Base-by-base conservation (phyloP, 2,888 invertebrate species). In the Aphrophora alni region DNA sequence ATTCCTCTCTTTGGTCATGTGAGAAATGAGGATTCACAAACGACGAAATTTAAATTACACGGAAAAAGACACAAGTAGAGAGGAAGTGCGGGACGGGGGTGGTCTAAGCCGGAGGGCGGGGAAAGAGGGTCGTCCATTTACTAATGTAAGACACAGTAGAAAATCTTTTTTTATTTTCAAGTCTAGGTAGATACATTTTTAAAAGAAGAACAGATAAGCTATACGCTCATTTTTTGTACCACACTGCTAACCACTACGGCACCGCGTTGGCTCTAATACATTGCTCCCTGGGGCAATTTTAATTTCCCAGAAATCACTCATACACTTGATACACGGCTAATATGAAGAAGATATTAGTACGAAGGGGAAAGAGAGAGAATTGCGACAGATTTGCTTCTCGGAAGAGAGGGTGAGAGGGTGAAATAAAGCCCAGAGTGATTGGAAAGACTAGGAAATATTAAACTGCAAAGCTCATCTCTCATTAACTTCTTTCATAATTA, bases 301-400 rank as follows among this genome's bases (percentile, higher is more conserved):
- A 84, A 84, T 84, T 84, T 83, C 82, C 82, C 82, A 83, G 82
- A 84, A 84, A 84, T 84, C 84, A 83, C 83, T 82, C 81, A 81
- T 81, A 75, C 77, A 81, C 81, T 81, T 81, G 81, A 81, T 80
- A 80, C 80, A 71, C 78, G 80, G 80, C 80, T 80, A 80, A 80
- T 81, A 81, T 78, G 81, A 81, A 81, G 81, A 75, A 81, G 81
- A 81, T 81, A 81, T 81, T 81, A 81, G 81, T 78, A 75, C 51
- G 78, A 76, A 14, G 27, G 78, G 74, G 17, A n/a, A 59, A 28
- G n/a, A 7, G 38, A 59, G 59, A 59, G 59, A 59, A 21, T 59
- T 59, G 59, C 59, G 59, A 59, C 59, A 59, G 21, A 44, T 44
- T 44, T 44, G 44, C 44, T 44, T 44, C 44, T 44, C 44, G 10